Evolutionary conservation across 1,140 invertebrate species (phyloP), one percentile per base, ranked within the genome.

Genomic region (Epicauta chinensis): DNA sequence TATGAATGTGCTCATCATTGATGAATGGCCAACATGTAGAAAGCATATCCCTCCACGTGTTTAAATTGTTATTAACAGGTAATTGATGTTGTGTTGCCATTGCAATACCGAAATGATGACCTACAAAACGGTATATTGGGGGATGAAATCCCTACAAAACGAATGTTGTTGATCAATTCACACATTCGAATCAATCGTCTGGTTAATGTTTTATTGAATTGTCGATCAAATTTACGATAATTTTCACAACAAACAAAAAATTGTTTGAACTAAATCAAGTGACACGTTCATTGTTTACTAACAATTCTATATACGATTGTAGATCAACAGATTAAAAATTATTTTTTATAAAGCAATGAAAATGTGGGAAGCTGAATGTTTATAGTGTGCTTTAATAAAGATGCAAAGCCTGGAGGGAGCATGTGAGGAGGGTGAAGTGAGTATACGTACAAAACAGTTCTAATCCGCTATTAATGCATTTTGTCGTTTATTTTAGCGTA

Each of bases 391-490:
- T 58, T 40, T 64, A 58, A 66, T 64, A 75, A 78, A 70, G 67
- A 79, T 79, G 77, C 77, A 78, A 78, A 78, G 76, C 68, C 71
- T 77, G 74, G 76, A 77, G 68, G 76, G 74, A 66, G 73, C 75
- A 74, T 78, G 75, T 74, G 75, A 78, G 71, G 76, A 79, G 75
- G 76, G 75, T 73, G 76, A 79, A 69, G 77, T 78, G 69, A 73
- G 75, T 74, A 53, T 45, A 31, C 9, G 35, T 36, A 40, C 45
- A 51, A 31, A 13, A n/a, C 4, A 4, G 39, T 4, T 16, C n/a
- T n/a, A n/a, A n/a, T 23, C 2, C 0, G 7, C 2, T 23, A 23
- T 5, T 5, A 23, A 3, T 23, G 23, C 23, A 23, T 5, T 23
- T 23, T 5, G 4, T 23, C 40, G 23, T 36, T 56, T 44, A 12